Evolutionary conservation across 2,113 vertebrate genomes (phyloP), one percentile per base, ranked within the genome.

Genomic region (Conger conger): DNA sequence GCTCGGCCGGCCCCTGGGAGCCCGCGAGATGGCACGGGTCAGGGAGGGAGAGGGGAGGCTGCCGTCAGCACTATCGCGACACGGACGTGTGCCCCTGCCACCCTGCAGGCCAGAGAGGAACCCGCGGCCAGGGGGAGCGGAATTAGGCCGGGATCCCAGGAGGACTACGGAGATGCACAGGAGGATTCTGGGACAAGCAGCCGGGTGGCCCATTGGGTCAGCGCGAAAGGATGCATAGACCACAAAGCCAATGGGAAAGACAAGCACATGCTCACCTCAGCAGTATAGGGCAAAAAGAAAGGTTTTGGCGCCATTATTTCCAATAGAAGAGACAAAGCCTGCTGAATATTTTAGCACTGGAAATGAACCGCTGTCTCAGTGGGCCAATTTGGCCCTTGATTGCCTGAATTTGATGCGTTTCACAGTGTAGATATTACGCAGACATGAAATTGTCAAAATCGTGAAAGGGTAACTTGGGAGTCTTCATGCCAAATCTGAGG

Each of bases 1-100:
- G 95, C 95, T 92, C 85, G 86, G 89, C 87, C 87, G 93, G 94
- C 96, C 96, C 96, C 93, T 93, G 96, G 96, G 97, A 97, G 94
- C 93, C 91, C 92, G 93, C 91, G 89, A 95, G 96, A 96, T 92
- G 95, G 95, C 92, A 90, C 92, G 94, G 96, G 96, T 96, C 90
- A 88, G 90, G 81, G 35, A 93, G 91, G 92, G 92, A 94, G 92
- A 91, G 76, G 94, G 94, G 94, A 91, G 93, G 93, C 95, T 93
- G 84, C 82, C 91, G 94, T 95, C 95, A 96, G 95, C 94, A 95
- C 93, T 95, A 95, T 94, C 93, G 88, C 89, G 82, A 79, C 86
- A 87, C 89, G 86, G 23, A 89, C 53, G 7, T 60, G 18, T 30
- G 63, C 54, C 16, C 63, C 4, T 0, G 0, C 9, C 50, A 63